Evolutionary conservation across 2,888 invertebrate genomes (phyloP), one percentile per base, ranked within the genome.

Genomic region (Hedychridium roseum): DNA sequence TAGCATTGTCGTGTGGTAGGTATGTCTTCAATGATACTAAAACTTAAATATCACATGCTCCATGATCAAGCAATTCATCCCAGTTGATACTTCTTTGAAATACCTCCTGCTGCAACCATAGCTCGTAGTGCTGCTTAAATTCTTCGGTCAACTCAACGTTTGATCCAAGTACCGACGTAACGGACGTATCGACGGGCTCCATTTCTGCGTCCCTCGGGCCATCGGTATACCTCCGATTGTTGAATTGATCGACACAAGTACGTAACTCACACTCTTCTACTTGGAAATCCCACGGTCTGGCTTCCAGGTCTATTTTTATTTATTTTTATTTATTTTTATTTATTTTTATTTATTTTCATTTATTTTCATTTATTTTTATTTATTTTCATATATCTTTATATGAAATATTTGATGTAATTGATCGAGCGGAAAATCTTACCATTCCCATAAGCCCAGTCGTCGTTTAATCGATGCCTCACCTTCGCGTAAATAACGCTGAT

Each of bases 391-490:
- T 3, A 21, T n/a, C 20, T 17, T 32, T 11, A 20, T 17, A 4
- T 26, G 11, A 11, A 15, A 43, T 20, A 21, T 30, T 3, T 12
- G 20, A 1, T 7, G 12, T 12, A 17, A 11, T 15, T n/a, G 12
- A 14, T 18, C 1, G 5, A 9, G 14, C 2, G 1, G 1, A 28
- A 36, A 40, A 34, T 20, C 69, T 75, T 78, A 88, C 87, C 92
- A 82, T 99, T 99, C 42, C 98, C 98, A 82, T 93, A 99, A 2
- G 99, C 99, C 99, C 99, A 99, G 79, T 99, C 99, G 77, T 99
- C 99, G 73, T 97, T 98, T 31, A 99, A 83, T 43, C 97, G 86
- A 81, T 97, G 97, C 18, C 97, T 85, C 2, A 94, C 94, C 84
- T 98, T 97, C 48, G 95, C 91, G 78, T 99, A 99, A 74, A 99